Conservation (phyloP, 2,113 vertebrate genomes). For the Arvicanthis niloticus region DNA sequence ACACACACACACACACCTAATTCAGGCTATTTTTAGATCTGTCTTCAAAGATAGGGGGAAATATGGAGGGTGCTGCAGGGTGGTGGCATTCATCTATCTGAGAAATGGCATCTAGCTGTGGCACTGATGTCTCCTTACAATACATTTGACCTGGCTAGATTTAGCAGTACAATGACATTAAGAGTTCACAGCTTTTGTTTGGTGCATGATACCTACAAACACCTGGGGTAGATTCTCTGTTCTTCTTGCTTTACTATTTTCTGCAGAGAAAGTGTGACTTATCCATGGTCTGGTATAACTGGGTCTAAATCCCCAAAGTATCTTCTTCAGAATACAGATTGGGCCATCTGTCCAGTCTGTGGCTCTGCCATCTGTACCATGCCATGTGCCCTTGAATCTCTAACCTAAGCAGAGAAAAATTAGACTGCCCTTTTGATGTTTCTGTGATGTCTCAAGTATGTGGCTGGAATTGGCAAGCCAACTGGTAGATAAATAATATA, state of each 20-base stretch:
- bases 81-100: background rate
- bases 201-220: background rate
- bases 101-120: background rate
- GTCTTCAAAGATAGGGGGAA: slow-evolving; percentile 10
- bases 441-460: background rate
- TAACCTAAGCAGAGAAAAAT: background rate
- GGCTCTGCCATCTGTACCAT: background rate
- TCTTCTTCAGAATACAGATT: background rate
- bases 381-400: slow-evolving; percentile 44
- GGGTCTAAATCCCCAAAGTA: slow-evolving; percentile 9
- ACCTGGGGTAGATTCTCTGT: background rate
- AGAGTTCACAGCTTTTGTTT: background rate
- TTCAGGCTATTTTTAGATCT: slow-evolving; percentile 22
- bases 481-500: slow-evolving; percentile 51
- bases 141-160: background rate
- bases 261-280: background rate
- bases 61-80: background rate
- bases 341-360: slow-evolving; percentile 44
- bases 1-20: too few relatives aligned
- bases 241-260: slow-evolving; percentile 16
- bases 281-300: background rate
- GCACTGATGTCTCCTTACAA: background rate
- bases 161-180: background rate
- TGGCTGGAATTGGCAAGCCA: background rate
- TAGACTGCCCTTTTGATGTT: background rate